Base-by-base conservation (phyloP, 2,888 invertebrate genomes). In the Plebejus melissa region DNA sequence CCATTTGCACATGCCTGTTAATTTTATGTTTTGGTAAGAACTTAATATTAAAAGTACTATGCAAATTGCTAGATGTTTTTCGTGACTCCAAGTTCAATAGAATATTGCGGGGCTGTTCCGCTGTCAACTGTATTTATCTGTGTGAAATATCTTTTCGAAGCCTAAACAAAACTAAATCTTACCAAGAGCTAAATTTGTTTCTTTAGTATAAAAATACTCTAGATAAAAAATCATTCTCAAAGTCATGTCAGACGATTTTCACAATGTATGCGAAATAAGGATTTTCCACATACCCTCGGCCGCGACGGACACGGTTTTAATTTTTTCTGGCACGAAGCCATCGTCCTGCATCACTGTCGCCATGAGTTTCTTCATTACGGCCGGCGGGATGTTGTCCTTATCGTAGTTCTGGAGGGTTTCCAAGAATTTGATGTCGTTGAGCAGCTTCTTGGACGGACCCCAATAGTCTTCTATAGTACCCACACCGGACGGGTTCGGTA, bases 401-500 rank as follows among this genome's bases (percentile, higher is more conserved):
- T 99, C 98, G 82, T 96, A 99, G 82, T 96, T 95, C 60, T 98
- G 94, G 75, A 99, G 93, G 28, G 95, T 95, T 79, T 99, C 98
- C 76, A 99, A 89, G 86, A 99, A 99, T 85, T 97, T 98, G 80
- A 98, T 96, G 85, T 99, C 99, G 78, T 97, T 97, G 1, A 99
- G 93, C 28, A 98, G 88, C 85, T 97, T 97, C 84, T 98, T 96
- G 0, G 98, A 98, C 0, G 98, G 96, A 0, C 96, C 97, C 99
- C 99, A 99, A 85, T 96, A 99, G 85, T 99, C 99, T 80, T 99
- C 98, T 1, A 96, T 87, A 79, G 96, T 96, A 4, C 98, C 98
- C 9, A 97, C 95, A 0, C 98, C 98, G 28, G 95, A 96, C 0
- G 98, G 96, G 85, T 97, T 96, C 0, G 97, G 97, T 58, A 98